Evolutionary conservation across 2,113 vertebrate genomes (phyloP), one percentile per base, ranked within the genome.

Genomic region (Engraulis encrasicolus): DNA sequence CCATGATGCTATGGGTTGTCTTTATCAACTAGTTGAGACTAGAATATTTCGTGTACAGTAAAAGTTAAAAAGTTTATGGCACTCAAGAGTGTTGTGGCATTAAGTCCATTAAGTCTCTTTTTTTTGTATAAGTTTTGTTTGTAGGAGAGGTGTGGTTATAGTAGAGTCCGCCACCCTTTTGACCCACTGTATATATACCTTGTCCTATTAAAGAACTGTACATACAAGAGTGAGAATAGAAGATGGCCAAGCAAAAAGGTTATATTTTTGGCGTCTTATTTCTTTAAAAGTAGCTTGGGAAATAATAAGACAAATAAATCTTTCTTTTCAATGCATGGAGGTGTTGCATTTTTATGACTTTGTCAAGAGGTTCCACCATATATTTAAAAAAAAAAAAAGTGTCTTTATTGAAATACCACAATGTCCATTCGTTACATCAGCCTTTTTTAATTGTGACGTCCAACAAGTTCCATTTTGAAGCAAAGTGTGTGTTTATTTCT

Each of bases 221-320:
- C 91, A 95, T 95, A 95, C 94, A 92, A 93, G 91, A 93, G 94
- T 94, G 92, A 74, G 66, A 36, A 74, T 74, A 90, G 89, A 93
- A 94, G 91, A 94, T 92, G 90, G 93, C 91, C 92, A 91, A 93
- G 91, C 93, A 94, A 94, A 94, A 94, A 95, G 91, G 93, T 92
- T 95, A 95, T 96, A 95, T 96, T 95, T 96, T 96, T 94, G 92
- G 94, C 93, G 93, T 94, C 92, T 90, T 90, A 93, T 95, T 95
- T 95, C 93, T 94, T 95, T 95, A 94, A 95, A 87, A 91, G 93
- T 95, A 95, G 94, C 92, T 93, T 92, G 90, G 94, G 87, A 74
- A 74, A 74, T 74, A 74, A 74, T 74, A 74, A 74, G 66, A 74
- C 66, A 94, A 95, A 95, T 94, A 93, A 95, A 95, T 82, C 34